These are phyloP conservation scores for Cladorhizidae sp. DNA, from an alignment of 37 sponge, comb jelly and placozoan species.

Conservation along the genomic window DNA sequence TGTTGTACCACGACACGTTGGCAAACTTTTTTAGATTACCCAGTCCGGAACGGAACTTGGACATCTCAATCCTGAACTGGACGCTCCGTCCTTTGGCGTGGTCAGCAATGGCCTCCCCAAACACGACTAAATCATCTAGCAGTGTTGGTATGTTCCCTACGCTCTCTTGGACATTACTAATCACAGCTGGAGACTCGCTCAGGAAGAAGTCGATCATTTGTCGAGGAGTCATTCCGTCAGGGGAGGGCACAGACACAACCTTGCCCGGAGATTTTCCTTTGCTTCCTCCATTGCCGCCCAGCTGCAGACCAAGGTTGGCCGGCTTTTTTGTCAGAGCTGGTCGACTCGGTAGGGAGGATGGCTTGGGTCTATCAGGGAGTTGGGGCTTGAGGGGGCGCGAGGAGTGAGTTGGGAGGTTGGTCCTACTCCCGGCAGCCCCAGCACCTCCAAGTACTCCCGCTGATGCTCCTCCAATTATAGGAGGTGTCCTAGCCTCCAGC, in stretches of 20 bases:
- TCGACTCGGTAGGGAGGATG: conserved; percentile 9
- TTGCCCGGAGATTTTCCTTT: not conserved
- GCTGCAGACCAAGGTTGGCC: conserved; percentile 25
- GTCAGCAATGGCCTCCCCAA: conserved; percentile 17
- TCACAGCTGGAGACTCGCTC: conserved; percentile 10
- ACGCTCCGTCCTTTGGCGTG: not conserved
- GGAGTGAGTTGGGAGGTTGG: not conserved
- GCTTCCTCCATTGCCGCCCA: conserved; percentile 16
- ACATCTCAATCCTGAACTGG: not conserved
- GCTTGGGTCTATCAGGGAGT: conserved; percentile 20
- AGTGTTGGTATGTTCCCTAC: conserved; percentile 10
- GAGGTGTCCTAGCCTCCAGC: not conserved
- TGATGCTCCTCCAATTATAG: not conserved
- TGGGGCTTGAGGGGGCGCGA: not conserved
- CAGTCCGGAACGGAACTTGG: conserved; percentile 10
- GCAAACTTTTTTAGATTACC: conserved; percentile 19
- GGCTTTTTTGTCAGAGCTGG: conserved; percentile 9
- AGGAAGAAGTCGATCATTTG: conserved; percentile 18
- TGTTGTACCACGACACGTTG: conserved; percentile 27
- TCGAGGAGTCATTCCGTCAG: conserved; percentile 3
- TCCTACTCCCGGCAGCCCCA: not conserved
- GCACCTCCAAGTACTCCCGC: not conserved
- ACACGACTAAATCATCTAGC: conserved; percentile 19
- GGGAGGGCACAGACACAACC: conserved; percentile 4
- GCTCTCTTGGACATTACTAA: not conserved